phyloP scores from a whole-genome alignment of 2,888 invertebrate species.

The Andrena bicolor region DNA sequence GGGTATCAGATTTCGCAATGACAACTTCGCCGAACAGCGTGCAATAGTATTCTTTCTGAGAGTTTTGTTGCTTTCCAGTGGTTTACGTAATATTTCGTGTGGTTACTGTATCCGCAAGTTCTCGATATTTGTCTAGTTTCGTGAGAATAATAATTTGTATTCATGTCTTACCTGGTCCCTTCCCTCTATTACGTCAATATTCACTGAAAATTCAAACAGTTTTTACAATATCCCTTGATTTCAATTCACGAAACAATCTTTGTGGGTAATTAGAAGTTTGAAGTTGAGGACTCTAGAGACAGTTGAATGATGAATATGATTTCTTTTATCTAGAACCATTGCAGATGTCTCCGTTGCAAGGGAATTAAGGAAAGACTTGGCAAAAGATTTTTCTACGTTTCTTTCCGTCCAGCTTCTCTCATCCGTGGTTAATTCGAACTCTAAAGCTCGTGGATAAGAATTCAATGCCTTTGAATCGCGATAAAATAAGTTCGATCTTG shows the following conservation, averaged over 20 bases:
- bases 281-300: neutral
- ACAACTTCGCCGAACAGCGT: neutral
- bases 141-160: neutral
- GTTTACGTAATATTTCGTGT: neutral
- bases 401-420: neutral
- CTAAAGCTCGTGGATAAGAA: neutral
- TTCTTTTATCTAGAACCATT: neutral
- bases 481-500: constrained; percentile 18
- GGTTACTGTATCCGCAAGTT: neutral
- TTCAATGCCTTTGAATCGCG: constrained; percentile 1
- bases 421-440: constrained; percentile 14
- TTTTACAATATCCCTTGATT: neutral
- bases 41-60: constrained; percentile 1
- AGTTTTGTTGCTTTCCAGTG: too few species aligned
- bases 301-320: neutral
- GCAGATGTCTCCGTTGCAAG: neutral
- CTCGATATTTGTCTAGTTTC: neutral
- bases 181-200: neutral
- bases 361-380: neutral
- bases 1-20: neutral
- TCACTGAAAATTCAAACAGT: neutral
- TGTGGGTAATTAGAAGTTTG: neutral
- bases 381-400: neutral
- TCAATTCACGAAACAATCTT: constrained; percentile 12
- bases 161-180: constrained; percentile 22